phyloP scores from a whole-genome alignment of 2,888 invertebrate genomes.

The Chalcosyrphus nemorum region DNA sequence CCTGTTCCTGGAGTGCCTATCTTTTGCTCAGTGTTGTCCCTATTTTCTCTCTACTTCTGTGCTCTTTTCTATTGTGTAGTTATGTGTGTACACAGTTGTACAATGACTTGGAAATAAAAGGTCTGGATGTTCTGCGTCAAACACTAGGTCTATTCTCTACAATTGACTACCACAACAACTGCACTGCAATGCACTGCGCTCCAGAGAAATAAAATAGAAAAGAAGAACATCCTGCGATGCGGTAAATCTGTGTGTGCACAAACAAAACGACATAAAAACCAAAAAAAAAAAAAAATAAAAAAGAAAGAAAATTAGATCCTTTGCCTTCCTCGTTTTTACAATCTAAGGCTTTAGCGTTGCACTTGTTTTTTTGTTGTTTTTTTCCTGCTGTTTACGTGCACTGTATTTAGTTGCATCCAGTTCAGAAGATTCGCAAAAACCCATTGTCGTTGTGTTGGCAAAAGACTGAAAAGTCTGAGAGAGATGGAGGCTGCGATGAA shows the following conservation, averaged over 20 bases:
- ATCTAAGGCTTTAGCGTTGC: slow-evolving; percentile 56
- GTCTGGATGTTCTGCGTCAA: slow-evolving; percentile 72
- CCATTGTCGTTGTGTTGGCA: slow-evolving; percentile 55
- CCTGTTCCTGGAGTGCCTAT: slow-evolving; percentile 69
- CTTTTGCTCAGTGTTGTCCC: slow-evolving; percentile 39
- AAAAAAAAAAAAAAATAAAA: too few relatives aligned
- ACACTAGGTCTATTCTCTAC: slow-evolving; percentile 63
- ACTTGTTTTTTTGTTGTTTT: slow-evolving; percentile 42
- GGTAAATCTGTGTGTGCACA: slow-evolving; percentile 69
- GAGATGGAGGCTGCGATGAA: background rate
- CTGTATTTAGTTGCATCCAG: slow-evolving; percentile 46
- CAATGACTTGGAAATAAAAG: slow-evolving; percentile 71
- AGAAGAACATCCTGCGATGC: slow-evolving; percentile 69
- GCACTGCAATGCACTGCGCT: slow-evolving; percentile 53
- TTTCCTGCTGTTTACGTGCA: slow-evolving; percentile 36
- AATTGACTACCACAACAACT: slow-evolving; percentile 62
- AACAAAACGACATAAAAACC: too few relatives aligned
- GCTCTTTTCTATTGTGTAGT: slow-evolving; percentile 22
- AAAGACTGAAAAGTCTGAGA: slow-evolving; percentile 7
- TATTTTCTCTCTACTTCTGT: slow-evolving; percentile 30
- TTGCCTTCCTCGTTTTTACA: slow-evolving; percentile 62
- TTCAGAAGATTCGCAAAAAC: slow-evolving; percentile 58
- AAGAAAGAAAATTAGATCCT: slow-evolving; percentile 42
- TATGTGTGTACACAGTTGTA: slow-evolving; percentile 52
- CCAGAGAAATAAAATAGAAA: slow-evolving; percentile 58